These are phyloP conservation scores for Numida meleagris DNA, from an alignment of 2,113 vertebrate genomes.

Conservation along the genomic window DNA sequence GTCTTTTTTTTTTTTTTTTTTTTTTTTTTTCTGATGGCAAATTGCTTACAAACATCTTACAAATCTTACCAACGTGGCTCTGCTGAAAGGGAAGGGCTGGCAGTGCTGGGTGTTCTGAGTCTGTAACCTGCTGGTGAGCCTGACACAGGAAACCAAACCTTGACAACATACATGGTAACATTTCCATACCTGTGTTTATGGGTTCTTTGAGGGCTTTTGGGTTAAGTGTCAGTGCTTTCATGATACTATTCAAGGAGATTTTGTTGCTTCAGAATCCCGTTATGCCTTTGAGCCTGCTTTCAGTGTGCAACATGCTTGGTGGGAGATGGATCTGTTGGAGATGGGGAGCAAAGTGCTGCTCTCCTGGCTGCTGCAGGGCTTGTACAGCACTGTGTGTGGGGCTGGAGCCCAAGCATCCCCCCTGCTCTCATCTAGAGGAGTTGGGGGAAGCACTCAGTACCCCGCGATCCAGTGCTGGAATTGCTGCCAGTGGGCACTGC, in stretches of 20 bases:
- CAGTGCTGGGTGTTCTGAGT: neutral
- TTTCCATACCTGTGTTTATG: neutral
- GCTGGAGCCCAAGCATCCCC: too few species aligned
- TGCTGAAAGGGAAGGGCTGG: conserved; percentile 11
- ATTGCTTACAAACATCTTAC: neutral
- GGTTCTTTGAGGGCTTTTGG: conserved; percentile 8
- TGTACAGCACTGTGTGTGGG: neutral
- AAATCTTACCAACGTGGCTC: neutral
- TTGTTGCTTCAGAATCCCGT: neutral
- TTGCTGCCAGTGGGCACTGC: neutral
- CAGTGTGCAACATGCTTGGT: fast-evolving
- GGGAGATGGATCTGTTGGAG: neutral
- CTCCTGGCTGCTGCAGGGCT: neutral
- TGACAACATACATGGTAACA: neutral
- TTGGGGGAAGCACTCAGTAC: fast-evolving
- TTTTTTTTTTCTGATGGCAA: neutral
- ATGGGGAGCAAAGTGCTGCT: neutral
- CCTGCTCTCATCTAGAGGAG: neutral
- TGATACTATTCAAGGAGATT: neutral
- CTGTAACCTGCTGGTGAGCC: conserved; percentile 15
- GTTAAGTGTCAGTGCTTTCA: conserved; percentile 1
- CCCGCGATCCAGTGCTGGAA: fast-evolving
- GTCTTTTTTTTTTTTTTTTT: neutral
- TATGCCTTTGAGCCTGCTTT: neutral
- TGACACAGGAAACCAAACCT: neutral